These are phyloP conservation scores for Lacanobia wlatinum DNA, from an alignment of 2,888 invertebrate genomes.

Conservation along the genomic window DNA sequence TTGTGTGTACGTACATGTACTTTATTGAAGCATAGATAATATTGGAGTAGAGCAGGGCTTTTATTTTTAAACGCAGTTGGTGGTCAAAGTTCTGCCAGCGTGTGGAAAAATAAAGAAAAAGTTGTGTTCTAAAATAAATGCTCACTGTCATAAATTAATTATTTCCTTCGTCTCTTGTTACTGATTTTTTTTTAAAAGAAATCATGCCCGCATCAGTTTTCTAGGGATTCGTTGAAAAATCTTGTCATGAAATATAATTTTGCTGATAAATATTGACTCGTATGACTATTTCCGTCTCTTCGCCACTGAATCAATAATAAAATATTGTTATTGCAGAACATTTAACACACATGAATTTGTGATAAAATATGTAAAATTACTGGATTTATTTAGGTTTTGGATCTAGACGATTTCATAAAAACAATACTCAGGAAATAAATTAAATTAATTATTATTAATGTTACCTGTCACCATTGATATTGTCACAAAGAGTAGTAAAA, in stretches of 20 bases:
- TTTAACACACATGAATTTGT: background rate
- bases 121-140: conserved; percentile 12
- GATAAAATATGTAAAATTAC: background rate
- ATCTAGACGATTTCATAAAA: conserved; percentile 6
- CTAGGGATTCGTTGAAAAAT: background rate
- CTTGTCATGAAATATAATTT: background rate
- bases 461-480: background rate
- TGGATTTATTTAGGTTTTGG: background rate
- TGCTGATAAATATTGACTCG: background rate
- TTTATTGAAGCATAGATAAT: conserved; percentile 26
- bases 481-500: conserved; percentile 15
- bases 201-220: background rate
- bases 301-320: background rate
- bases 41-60: conserved; percentile 23
- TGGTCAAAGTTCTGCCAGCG: conserved; percentile 1
- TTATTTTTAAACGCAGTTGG: conserved; percentile 43
- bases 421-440: conserved; percentile 8
- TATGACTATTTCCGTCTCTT: background rate
- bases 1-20: conserved; percentile 39
- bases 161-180: background rate
- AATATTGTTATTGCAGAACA: background rate
- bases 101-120: conserved; percentile 11
- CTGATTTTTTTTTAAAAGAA: background rate
- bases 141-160: background rate
- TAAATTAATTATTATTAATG: background rate